Percentiles rank a stretch among this genome's conserved stretches.
Evolutionary conservation across 2,797 vertebrate genomes (phyloP).

Genomic region (Caiman crocodilus): DNA sequence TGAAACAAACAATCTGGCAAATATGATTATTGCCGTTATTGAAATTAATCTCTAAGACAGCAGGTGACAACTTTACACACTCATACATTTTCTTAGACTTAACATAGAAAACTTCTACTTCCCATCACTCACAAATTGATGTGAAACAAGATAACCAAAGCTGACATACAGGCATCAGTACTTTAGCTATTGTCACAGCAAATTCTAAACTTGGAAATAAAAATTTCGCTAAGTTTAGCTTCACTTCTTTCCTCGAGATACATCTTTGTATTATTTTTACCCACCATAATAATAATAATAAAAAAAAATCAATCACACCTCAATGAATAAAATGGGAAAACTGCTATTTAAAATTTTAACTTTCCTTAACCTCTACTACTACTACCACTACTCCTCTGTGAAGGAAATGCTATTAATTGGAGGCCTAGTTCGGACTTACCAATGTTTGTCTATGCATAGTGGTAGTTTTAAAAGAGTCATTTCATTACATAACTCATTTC

Average conservation of each 20-base stretch:
- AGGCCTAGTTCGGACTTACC: not conserved
- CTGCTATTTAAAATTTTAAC: not conserved
- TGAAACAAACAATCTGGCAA: constrained; percentile 47
- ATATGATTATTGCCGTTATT: constrained; percentile 9
- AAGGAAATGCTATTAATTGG: not conserved
- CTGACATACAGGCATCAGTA: not conserved
- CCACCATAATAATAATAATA: constrained; percentile 8
- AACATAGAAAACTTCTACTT: not conserved
- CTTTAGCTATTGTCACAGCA: not conserved
- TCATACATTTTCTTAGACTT: not conserved
- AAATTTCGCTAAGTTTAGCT: not conserved
- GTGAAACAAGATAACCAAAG: not conserved
- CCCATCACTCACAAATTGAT: not conserved
- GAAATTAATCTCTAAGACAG: not conserved
- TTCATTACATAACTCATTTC: constrained; percentile 20
- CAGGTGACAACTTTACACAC: not conserved
- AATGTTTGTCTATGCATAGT: constrained; percentile 1
- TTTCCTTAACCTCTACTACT: not conserved
- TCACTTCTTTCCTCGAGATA: constrained; percentile 1
- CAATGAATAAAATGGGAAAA: constrained; percentile 39
- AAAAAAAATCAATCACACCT: too few species aligned
- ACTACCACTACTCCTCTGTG: not conserved
- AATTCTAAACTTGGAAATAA: not conserved
- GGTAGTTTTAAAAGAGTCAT: not conserved
- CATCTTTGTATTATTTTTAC: not conserved